These are phyloP conservation scores for Grallaria varia DNA, from an alignment of 2,113 vertebrate genomes.

Conservation along the genomic window DNA sequence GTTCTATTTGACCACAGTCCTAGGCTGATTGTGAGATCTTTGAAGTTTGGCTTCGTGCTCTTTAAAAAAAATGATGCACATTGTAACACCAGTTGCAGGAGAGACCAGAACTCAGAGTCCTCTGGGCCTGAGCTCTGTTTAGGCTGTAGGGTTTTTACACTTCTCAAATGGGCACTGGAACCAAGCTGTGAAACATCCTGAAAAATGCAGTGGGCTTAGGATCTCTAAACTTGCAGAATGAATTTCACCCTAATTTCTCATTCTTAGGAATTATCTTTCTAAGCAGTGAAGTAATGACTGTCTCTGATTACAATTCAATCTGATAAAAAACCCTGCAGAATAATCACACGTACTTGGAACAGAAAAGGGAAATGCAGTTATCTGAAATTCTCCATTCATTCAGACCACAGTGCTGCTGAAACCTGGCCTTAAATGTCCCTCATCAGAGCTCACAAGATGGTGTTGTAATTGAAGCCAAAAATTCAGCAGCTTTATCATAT, in stretches of 20 bases:
- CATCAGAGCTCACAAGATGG: slow-evolving; percentile 65
- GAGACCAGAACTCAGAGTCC: background rate
- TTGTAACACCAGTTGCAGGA: background rate
- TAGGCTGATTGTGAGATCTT: background rate
- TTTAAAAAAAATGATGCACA: background rate
- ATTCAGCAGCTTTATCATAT: slow-evolving; percentile 12
- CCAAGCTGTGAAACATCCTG: background rate
- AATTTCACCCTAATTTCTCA: slow-evolving; percentile 23
- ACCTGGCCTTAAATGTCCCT: slow-evolving; percentile 27
- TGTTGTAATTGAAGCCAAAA: slow-evolving; percentile 52
- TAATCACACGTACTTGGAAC: background rate
- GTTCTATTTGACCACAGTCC: background rate
- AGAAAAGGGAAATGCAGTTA: slow-evolving; percentile 12
- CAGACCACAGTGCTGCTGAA: background rate
- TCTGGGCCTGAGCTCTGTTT: background rate
- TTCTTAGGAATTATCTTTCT: slow-evolving; percentile 6
- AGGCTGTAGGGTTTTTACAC: background rate
- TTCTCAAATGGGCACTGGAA: background rate
- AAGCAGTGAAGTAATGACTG: background rate
- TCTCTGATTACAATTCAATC: slow-evolving; percentile 23
- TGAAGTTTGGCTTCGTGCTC: background rate
- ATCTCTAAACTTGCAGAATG: background rate
- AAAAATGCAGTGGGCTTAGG: background rate
- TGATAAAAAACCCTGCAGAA: slow-evolving; percentile 1
- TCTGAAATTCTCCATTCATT: slow-evolving; percentile 9